These are phyloP conservation scores for Riparia riparia DNA, from an alignment of 2,113 vertebrate species.

Conservation along the genomic window DNA sequence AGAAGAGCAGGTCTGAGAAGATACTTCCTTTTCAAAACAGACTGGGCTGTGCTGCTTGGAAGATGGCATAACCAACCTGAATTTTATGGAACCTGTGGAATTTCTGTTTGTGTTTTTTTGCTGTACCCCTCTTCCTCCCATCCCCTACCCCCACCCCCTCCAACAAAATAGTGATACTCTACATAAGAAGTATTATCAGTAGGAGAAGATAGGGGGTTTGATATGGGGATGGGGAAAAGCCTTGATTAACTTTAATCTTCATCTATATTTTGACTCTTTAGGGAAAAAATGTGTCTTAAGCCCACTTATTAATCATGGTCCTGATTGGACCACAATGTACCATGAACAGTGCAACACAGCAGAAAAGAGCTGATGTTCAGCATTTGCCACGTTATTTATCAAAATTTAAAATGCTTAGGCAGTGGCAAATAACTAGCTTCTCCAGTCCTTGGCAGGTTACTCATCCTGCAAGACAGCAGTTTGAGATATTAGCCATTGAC, in stretches of 20 bases:
- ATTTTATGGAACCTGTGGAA: neutral
- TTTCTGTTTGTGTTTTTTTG: neutral
- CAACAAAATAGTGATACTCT: accelerated
- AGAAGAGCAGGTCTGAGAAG: neutral
- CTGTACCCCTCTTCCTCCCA: accelerated
- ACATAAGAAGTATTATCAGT: neutral
- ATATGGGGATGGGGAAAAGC: neutral
- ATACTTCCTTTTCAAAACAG: neutral
- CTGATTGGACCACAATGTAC: neutral
- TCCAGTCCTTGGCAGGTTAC: neutral
- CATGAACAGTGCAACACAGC: neutral
- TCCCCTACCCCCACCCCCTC: accelerated
- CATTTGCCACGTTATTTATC: neutral
- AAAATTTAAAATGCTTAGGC: neutral
- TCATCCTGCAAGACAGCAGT: neutral
- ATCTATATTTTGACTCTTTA: neutral
- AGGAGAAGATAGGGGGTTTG: neutral
- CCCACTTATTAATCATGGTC: neutral
- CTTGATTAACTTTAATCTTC: neutral
- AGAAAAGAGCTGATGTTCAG: neutral
- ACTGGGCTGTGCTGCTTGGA: neutral
- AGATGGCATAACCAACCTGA: neutral
- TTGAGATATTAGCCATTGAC: neutral
- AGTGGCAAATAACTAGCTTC: neutral
- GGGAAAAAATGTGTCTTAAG: neutral